Evolutionary conservation across 2,113 vertebrate species (phyloP), one percentile per base, ranked within the genome.

Genomic region (Anser cygnoides): DNA sequence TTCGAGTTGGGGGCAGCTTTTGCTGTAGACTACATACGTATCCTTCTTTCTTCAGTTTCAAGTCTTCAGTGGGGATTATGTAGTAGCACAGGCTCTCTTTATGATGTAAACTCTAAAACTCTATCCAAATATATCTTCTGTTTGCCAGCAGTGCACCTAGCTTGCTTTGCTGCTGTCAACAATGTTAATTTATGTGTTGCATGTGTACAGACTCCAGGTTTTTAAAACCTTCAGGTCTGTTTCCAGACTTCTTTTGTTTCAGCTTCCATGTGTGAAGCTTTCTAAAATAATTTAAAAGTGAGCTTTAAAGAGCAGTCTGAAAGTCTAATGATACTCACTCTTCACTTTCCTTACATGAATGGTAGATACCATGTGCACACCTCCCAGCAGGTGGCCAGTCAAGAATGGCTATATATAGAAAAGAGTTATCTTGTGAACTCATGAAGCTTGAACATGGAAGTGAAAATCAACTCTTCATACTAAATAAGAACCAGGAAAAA

Each of bases 351-450:
- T 67, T 46, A 61, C 21, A 20, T 0, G 7, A 41, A 31, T 10
- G 46, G 33, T n/a, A 12, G 68, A 13, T 55, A 11, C n/a, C 23
- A 8, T 13, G 22, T 55, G n/a, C 49, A 11, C 41, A 66, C 35
- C 46, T 90, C 57, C 8, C 18, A 41, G 28, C 58, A n/a, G 8
- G 28, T 44, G 18, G 25, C 62, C 52, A 63, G 33, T 58, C 41
- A 72, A n/a, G 29, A 1, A 0, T 49, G 33, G 54, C 46, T 44
- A 13, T 0, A 3, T 54, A 6, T 67, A 20, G 39, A 29, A 41
- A 31, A 54, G 37, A 6, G n/a, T 73, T 63, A 19, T 58, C 11
- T 41, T 73, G 17, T 59, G 49, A 87, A 23, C 11, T 0, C 22
- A 28, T 66, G 44, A 72, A 80, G 46, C 54, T 76, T 73, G 3